These are phyloP conservation scores for Acrobasis suavella DNA, from an alignment of 2,888 invertebrate species.

Conservation along the genomic window DNA sequence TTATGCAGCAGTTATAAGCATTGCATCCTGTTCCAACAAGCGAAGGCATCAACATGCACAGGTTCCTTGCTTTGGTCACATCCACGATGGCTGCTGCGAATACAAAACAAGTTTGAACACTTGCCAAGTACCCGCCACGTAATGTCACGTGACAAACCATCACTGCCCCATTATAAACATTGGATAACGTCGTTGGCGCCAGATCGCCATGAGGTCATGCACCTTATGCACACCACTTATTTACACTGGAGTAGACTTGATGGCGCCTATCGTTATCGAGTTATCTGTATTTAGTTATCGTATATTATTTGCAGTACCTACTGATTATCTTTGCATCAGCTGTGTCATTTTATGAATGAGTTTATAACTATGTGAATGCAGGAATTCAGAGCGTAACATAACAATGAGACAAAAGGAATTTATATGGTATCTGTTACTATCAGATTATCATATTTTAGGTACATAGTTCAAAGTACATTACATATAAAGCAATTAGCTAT, in stretches of 20 bases:
- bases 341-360: slow-evolving; percentile 52
- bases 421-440: slow-evolving; percentile 44
- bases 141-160: slow-evolving; percentile 34
- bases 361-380: slow-evolving; percentile 53
- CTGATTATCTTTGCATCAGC: slow-evolving; percentile 47
- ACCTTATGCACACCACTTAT: slow-evolving; percentile 59
- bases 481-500: too few species aligned
- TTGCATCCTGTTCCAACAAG: slow-evolving; percentile 16
- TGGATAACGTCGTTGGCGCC: slow-evolving; percentile 52
- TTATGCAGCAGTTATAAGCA: slow-evolving; percentile 65
- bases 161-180: slow-evolving; percentile 65
- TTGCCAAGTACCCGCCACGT: slow-evolving; percentile 28
- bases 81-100: slow-evolving; percentile 28
- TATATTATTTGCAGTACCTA: slow-evolving; percentile 47
- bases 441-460: slow-evolving; percentile 31
- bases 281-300: slow-evolving; percentile 64
- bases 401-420: slow-evolving; percentile 60
- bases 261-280: slow-evolving; percentile 61
- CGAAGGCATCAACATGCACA: not conserved
- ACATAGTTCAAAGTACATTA: too few species aligned
- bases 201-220: slow-evolving; percentile 58
- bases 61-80: slow-evolving; percentile 5
- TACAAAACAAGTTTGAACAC: slow-evolving; percentile 41
- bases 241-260: slow-evolving; percentile 56
- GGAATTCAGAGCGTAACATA: slow-evolving; percentile 72